Evolutionary conservation across 2,797 vertebrate species (phyloP).

Genomic region (Hipposideros larvatus): DNA sequence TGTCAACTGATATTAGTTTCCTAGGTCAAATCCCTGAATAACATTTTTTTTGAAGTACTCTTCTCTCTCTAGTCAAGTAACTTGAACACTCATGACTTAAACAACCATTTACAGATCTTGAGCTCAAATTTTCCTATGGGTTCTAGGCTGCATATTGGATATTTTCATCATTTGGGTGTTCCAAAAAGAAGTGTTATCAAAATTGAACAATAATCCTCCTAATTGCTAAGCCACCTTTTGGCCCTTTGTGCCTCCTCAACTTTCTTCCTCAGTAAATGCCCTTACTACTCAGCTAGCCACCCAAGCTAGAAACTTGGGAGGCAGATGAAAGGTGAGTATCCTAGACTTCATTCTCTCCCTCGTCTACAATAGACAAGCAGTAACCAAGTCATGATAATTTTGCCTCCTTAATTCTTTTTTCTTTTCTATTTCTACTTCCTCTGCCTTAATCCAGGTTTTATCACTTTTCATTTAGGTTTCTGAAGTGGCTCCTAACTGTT

Average conservation of each 20-base stretch:
- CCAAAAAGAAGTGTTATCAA: not conserved
- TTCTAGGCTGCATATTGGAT: not conserved
- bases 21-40: not conserved
- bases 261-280: not conserved
- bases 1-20: not conserved
- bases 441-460: not conserved
- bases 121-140: not conserved
- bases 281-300: not conserved
- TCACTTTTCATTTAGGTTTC: not conserved
- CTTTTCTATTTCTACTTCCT: not conserved
- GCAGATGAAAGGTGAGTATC: not conserved
- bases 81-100: not conserved
- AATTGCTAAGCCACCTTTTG: not conserved
- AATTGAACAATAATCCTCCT: not conserved
- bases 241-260: not conserved
- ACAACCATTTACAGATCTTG: not conserved
- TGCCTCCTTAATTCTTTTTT: not conserved
- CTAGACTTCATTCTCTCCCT: not conserved
- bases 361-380: not conserved
- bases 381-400: not conserved
- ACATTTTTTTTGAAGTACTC: not conserved
- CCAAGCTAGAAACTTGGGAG: not conserved
- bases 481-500: not conserved
- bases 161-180: not conserved
- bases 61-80: not conserved